phyloP scores from a whole-genome alignment of 2,888 invertebrate genomes.

The Limnephilus rhombicus region DNA sequence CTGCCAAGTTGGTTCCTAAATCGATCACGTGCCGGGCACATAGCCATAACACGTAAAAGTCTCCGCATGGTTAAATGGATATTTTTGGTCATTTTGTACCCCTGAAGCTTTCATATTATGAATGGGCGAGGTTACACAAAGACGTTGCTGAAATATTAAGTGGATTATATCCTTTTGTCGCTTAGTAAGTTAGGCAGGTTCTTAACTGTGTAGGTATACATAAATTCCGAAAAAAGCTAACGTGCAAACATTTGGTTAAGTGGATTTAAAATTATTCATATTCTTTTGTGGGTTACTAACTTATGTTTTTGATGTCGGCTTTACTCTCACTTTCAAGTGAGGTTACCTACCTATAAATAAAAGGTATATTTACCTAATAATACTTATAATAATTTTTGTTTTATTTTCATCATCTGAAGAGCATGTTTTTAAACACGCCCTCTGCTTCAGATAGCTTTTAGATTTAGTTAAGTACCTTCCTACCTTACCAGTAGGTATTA shows the following conservation, averaged over 20 bases:
- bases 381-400: too few relatives aligned
- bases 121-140: neutral
- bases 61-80: conserved; percentile 62
- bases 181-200: neutral
- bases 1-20: conserved; percentile 45
- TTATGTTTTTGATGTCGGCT: too few relatives aligned
- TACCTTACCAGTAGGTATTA: too few relatives aligned
- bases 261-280: neutral
- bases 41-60: conserved; percentile 63
- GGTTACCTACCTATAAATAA: too few relatives aligned
- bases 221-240: neutral
- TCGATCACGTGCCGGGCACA: conserved; percentile 63
- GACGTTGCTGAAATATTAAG: neutral
- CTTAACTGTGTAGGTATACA: neutral
- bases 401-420: too few relatives aligned
- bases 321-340: too few relatives aligned
- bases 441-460: too few relatives aligned
- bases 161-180: neutral
- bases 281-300: too few relatives aligned
- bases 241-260: neutral
- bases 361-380: too few relatives aligned
- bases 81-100: conserved; percentile 50
- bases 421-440: too few relatives aligned
- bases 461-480: too few relatives aligned
- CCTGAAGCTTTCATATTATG: neutral